A percentile compares a stretch with the other conserved stretches of the same genome.
These are phyloP conservation scores for Gnatocerus cornutus DNA, from an alignment of 2,888 invertebrate genomes.

Conservation along the genomic window DNA sequence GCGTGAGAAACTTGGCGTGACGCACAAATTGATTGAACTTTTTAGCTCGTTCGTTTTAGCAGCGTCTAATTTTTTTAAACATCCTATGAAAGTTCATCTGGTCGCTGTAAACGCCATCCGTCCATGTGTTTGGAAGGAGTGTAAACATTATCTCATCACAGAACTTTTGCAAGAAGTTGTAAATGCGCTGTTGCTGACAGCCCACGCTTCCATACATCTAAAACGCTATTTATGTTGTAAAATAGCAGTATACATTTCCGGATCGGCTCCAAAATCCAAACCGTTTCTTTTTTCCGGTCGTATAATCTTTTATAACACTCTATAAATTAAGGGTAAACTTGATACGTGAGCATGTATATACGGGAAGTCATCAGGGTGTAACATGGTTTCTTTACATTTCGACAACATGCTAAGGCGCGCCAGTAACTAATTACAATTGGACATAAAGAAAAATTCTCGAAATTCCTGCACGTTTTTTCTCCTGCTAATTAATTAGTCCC, in stretches of 20 bases:
- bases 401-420: conserved; percentile 16
- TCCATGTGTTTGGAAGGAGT: conserved; percentile 14
- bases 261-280: conserved; percentile 18
- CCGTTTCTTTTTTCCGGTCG: conserved; percentile 24
- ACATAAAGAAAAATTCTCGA: conserved; percentile 24
- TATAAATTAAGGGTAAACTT: conserved; percentile 37
- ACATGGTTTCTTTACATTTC: conserved; percentile 16
- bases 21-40: no score
- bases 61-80: background rate
- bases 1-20: no score
- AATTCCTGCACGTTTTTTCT: conserved; percentile 35
- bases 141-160: conserved; percentile 29
- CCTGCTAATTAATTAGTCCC: conserved; percentile 30
- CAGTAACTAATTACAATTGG: conserved; percentile 24
- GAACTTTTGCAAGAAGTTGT: conserved; percentile 35
- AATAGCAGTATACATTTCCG: conserved; percentile 34
- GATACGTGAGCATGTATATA: conserved; percentile 6
- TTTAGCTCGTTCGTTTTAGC: no score
- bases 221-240: conserved; percentile 40
- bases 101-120: background rate
- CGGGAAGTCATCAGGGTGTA: conserved; percentile 33
- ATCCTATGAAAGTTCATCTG: conserved; percentile 1
- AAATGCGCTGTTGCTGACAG: conserved; percentile 18
- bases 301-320: conserved; percentile 26
- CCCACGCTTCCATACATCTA: conserved; percentile 19